phyloP scores from a whole-genome alignment of 64 coral and sea anemone species.

The Pocillopora verrucosa region DNA sequence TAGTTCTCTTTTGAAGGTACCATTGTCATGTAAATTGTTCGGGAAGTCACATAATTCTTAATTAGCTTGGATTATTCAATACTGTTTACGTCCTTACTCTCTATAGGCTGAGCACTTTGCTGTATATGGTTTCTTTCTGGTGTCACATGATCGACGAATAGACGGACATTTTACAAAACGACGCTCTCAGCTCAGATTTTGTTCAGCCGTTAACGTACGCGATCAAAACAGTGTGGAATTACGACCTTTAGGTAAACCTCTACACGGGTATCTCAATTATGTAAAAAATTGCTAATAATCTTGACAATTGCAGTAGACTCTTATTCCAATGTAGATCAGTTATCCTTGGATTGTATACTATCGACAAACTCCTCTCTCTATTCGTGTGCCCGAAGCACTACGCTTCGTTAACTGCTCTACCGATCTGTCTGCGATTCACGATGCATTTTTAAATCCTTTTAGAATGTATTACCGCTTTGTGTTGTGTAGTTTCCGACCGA shows the following conservation, averaged over 20 bases:
- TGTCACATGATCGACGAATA: background rate
- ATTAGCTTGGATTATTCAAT: background rate
- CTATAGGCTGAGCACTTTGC: background rate
- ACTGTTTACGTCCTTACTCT: background rate
- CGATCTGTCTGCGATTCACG: too few relatives aligned
- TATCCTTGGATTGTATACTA: too few relatives aligned
- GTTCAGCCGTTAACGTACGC: background rate
- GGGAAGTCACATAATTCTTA: constrained; percentile 26
- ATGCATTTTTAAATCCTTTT: too few relatives aligned
- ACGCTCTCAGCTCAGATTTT: background rate
- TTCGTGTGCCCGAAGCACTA: too few relatives aligned
- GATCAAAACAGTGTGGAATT: background rate
- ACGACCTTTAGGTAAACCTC: background rate
- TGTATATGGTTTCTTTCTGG: background rate
- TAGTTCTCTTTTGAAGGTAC: background rate
- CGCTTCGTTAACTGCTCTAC: too few relatives aligned
- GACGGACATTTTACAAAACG: background rate
- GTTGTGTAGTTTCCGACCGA: too few relatives aligned
- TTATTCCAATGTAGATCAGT: too few relatives aligned
- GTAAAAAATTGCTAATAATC: too few relatives aligned
- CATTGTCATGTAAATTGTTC: constrained; percentile 24
- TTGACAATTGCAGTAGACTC: too few relatives aligned
- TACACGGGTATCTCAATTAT: too few relatives aligned
- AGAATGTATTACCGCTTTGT: too few relatives aligned
- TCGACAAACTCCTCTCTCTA: too few relatives aligned